phyloP scores from a whole-genome alignment of 2,888 invertebrate species.

The Metalampra italica region DNA sequence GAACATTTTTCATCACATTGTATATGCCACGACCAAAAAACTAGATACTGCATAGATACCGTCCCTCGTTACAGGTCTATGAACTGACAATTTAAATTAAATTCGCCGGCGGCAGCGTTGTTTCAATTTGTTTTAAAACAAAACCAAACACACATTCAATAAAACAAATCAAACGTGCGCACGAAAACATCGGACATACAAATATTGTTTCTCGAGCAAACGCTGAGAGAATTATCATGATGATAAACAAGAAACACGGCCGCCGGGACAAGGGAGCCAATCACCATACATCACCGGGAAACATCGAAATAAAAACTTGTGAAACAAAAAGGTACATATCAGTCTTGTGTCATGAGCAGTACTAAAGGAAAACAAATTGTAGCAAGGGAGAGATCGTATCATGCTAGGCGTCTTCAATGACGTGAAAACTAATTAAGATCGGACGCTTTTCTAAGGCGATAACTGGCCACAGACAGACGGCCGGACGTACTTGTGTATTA shows the following conservation, averaged over 20 bases:
- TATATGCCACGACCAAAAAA: slow-evolving; percentile 42
- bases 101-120: slow-evolving; percentile 52
- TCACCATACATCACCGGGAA: slow-evolving; percentile 75
- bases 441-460: slow-evolving; percentile 74
- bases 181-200: slow-evolving; percentile 51
- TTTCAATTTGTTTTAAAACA: slow-evolving; percentile 63
- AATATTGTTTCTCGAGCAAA: slow-evolving; percentile 63
- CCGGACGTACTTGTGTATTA: slow-evolving; percentile 68
- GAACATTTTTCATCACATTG: slow-evolving; percentile 56
- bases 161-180: slow-evolving; percentile 55
- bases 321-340: slow-evolving; percentile 66
- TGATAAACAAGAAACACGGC: slow-evolving; percentile 72
- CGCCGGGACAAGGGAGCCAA: slow-evolving; percentile 70
- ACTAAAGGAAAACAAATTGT: slow-evolving; percentile 76
- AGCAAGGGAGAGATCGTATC: slow-evolving; percentile 74
- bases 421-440: slow-evolving; percentile 79
- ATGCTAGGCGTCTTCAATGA: slow-evolving; percentile 72
- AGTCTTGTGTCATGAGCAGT: slow-evolving; percentile 60
- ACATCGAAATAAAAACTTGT: slow-evolving; percentile 65
- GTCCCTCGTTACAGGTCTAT: slow-evolving; percentile 32
- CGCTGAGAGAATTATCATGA: slow-evolving; percentile 68
- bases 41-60: slow-evolving; percentile 50
- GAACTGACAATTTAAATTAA: slow-evolving; percentile 58
- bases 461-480: slow-evolving; percentile 64
- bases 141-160: slow-evolving; percentile 63